These are phyloP conservation scores for Listronotus oregonensis DNA, from an alignment of 1,140 invertebrate genomes.

Conservation along the genomic window DNA sequence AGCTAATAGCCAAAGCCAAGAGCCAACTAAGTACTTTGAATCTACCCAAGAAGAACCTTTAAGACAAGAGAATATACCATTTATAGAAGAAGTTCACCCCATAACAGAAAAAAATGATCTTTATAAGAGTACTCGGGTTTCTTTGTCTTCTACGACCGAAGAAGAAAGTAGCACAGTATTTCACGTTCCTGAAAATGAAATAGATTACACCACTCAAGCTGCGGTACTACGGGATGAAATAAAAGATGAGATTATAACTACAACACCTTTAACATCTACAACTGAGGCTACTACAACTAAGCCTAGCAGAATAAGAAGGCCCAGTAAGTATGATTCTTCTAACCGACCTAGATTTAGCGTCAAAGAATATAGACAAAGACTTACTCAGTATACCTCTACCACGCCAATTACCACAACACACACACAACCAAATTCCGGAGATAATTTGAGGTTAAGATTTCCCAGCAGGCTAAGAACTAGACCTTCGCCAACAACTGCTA, in stretches of 20 bases:
- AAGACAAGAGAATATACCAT: slow-evolving; percentile 13
- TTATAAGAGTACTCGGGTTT: not conserved
- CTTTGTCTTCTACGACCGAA: slow-evolving; percentile 7
- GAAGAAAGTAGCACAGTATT: slow-evolving; percentile 18
- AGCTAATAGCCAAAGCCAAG: not conserved
- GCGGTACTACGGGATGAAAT: not conserved
- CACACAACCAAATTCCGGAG: slow-evolving; percentile 46
- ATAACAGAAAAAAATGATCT: slow-evolving; percentile 5
- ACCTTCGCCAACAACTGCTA: slow-evolving; percentile 30
- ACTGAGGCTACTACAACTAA: slow-evolving; percentile 50
- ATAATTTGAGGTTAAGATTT: slow-evolving; percentile 55
- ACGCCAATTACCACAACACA: slow-evolving; percentile 55
- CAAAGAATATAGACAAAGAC: slow-evolving; percentile 62
- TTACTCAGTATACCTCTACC: slow-evolving; percentile 58
- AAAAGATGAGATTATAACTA: slow-evolving; percentile 33
- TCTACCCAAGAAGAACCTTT: slow-evolving; percentile 1
- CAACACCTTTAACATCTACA: slow-evolving; percentile 28
- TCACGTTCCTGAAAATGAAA: slow-evolving; percentile 46
- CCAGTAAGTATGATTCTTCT: slow-evolving; percentile 48
- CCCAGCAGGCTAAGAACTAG: slow-evolving; percentile 41
- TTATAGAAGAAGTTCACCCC: slow-evolving; percentile 27
- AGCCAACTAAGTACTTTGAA: not conserved
- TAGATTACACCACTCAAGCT: slow-evolving; percentile 40
- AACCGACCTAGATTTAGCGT: slow-evolving; percentile 64
- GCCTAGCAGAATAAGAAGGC: slow-evolving; percentile 51